Percentiles rank a stretch among this genome's conserved stretches.
These are phyloP conservation scores for Anas platyrhynchos DNA, from an alignment of 2,113 vertebrate species.

Conservation along the genomic window DNA sequence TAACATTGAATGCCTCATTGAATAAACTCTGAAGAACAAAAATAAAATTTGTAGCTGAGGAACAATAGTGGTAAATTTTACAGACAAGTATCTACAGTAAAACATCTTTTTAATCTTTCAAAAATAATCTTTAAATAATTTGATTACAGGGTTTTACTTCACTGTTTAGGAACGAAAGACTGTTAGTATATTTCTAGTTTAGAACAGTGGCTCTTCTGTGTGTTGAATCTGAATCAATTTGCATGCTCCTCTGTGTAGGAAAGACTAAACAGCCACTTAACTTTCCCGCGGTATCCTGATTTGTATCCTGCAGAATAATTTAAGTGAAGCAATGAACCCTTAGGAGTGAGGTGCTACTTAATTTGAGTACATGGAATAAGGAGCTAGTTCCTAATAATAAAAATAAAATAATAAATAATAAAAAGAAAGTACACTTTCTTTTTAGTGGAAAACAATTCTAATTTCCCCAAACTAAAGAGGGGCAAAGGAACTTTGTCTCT, in stretches of 20 bases:
- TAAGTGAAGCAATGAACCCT: conserved; percentile 15
- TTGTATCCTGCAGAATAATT: neutral
- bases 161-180: neutral
- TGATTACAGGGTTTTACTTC: neutral
- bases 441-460: neutral
- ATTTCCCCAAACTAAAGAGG: neutral
- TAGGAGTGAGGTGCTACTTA: conserved; percentile 35
- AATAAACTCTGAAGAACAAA: neutral
- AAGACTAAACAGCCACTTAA: conserved; percentile 38
- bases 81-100: neutral
- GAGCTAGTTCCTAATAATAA: neutral
- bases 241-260: conserved; percentile 16
- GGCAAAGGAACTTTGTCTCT: neutral
- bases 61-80: neutral
- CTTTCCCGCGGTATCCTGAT: conserved; percentile 19
- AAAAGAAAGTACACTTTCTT: neutral
- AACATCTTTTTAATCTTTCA: neutral
- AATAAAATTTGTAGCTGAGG: neutral
- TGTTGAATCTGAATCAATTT: conserved; percentile 31
- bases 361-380: neutral
- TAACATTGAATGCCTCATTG: neutral
- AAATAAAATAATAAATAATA: neutral
- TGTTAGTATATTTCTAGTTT: neutral
- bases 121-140: neutral
- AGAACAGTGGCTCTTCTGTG: conserved; percentile 44